Conservation (phyloP, 2,113 vertebrate species). For the Saccopteryx leptura region DNA sequence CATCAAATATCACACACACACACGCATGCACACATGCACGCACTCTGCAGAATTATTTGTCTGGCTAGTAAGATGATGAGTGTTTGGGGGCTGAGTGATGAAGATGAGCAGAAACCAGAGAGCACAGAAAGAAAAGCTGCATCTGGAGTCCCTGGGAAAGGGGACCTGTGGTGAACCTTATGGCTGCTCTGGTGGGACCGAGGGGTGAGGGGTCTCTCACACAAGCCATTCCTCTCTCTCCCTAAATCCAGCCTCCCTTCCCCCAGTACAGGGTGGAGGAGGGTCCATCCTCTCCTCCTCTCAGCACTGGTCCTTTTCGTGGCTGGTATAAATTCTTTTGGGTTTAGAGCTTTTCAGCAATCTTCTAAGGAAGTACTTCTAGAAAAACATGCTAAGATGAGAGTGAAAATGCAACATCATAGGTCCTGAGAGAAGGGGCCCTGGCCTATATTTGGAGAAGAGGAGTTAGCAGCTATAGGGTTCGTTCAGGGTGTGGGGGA, state of each 20-base stretch:
- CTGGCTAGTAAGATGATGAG: not conserved
- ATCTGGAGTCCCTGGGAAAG: not conserved
- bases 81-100: not conserved
- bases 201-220: not conserved
- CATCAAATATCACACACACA: not conserved
- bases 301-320: not conserved
- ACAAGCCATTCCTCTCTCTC: not conserved
- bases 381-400: not conserved
- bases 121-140: not conserved
- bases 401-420: not conserved
- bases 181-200: fast-evolving
- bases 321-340: not conserved
- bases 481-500: fast-evolving
- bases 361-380: not conserved
- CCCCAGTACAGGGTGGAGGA: not conserved
- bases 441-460: not conserved
- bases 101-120: not conserved
- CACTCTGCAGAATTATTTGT: not conserved
- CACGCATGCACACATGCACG: not conserved
- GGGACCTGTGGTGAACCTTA: too few species aligned
- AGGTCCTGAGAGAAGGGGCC: too few species aligned
- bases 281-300: not conserved
- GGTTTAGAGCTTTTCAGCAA: not conserved
- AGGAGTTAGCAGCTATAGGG: not conserved
- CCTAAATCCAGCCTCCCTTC: not conserved